Percentiles rank a stretch among this genome's conserved stretches.
Conservation (phyloP, 2,888 invertebrate genomes). For the Eudemis profundana region DNA sequence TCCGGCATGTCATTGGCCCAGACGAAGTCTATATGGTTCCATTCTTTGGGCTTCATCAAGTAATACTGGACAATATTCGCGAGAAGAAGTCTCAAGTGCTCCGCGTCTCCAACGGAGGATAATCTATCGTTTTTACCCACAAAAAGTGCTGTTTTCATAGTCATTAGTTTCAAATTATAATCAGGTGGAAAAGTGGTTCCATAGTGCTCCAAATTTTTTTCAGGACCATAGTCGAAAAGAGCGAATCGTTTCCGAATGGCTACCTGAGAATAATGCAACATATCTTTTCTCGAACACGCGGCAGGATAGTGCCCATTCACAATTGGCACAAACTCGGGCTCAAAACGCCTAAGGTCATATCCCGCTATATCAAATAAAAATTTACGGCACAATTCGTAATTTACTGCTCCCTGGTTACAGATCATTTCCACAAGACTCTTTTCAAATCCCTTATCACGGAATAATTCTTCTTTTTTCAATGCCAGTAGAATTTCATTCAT, state of each 20-base stretch:
- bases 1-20: slow-evolving; percentile 42
- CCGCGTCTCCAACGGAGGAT: slow-evolving; percentile 41
- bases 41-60: slow-evolving; percentile 31
- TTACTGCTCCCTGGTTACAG: slow-evolving; percentile 15
- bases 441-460: slow-evolving; percentile 46
- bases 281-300: slow-evolving; percentile 53
- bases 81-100: slow-evolving; percentile 37
- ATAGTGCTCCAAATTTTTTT: slow-evolving; percentile 14
- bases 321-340: slow-evolving; percentile 48
- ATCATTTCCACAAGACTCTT: slow-evolving; percentile 31
- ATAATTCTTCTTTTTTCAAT: slow-evolving; percentile 54
- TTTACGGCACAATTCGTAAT: slow-evolving; percentile 17
- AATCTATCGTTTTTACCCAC: slow-evolving; percentile 40
- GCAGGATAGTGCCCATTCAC: slow-evolving; percentile 51
- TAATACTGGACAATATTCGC: slow-evolving; percentile 42
- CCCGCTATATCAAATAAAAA: slow-evolving; percentile 12
- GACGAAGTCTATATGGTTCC: slow-evolving; percentile 44
- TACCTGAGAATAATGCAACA: slow-evolving; percentile 55
- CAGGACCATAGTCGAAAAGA: slow-evolving; percentile 40
- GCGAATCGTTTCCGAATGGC: slow-evolving; percentile 48
- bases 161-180: slow-evolving; percentile 54
- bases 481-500: slow-evolving; percentile 63
- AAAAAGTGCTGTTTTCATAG: slow-evolving; percentile 47
- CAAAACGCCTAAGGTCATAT: slow-evolving; percentile 48
- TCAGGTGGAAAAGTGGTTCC: slow-evolving; percentile 45